Evolutionary conservation across 2,113 vertebrate species (phyloP), one percentile per base, ranked within the genome.

Genomic region (Xiphophorus couchianus): DNA sequence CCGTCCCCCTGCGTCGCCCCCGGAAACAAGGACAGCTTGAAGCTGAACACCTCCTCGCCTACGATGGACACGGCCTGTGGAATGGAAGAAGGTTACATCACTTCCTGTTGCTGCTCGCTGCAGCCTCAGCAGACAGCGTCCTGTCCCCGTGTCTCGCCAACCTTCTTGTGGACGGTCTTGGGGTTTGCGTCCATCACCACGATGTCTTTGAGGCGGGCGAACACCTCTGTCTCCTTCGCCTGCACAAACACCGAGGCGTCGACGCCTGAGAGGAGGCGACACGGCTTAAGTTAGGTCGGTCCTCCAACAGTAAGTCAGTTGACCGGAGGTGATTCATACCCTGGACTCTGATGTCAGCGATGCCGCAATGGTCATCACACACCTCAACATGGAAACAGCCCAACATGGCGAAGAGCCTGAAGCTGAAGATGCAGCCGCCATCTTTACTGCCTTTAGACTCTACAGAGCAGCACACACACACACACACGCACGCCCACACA

Each of bases 41-140:
- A 98, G 90, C 94, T 97, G 88, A 99, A 99, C 84, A 99, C 97
- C 93, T 99, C 98, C 86, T 98, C 96, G 42, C 96, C 97, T 86
- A 98, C 78, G 78, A 99, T 98, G 64, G 97, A 99, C 72, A 99
- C 96, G 0, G 94, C 97, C 98, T 99, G 44, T 80, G 19, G 37
- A 27, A 35, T 17, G 10, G 12, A 54, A 11, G 62, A 60, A 10
- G 74, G 22, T 10, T 31, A 30, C 11, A 25, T 33, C 22, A 62
- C 27, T 30, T 37, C 10, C 4, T 29, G 27, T 29, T 29, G 17
- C 61, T 30, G 28, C 29, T 14, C 4, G 2, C 44, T 61, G 58
- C n/a, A 62, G 5, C 17, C 61, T 14, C 28, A 62, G 61, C 62
- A 19, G 29, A 37, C 9, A 5, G 33, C 4, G 12, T 44, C 17